phyloP scores from a whole-genome alignment of 30 jellyfish, hydroid and myxozoan species.

The Calvadosia cruxmelitensis region DNA sequence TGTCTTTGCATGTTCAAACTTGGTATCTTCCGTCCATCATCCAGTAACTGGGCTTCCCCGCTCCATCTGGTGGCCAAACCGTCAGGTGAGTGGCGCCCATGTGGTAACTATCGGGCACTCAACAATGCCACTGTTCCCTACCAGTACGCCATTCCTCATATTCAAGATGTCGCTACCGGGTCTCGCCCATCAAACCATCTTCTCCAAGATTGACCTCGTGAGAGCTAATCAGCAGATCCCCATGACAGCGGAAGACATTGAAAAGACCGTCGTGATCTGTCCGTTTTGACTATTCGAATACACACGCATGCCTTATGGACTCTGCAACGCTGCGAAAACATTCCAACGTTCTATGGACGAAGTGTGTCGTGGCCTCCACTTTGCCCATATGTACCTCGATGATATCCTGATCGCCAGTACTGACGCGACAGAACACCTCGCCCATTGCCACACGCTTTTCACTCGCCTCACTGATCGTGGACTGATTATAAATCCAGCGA shows the following conservation, averaged over 20 bases:
- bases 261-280: slow-evolving; percentile 28
- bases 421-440: slow-evolving; percentile 28
- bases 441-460: slow-evolving; percentile 13
- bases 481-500: slow-evolving; percentile 16
- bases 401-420: no score
- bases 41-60: slow-evolving; percentile 36
- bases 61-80: slow-evolving; percentile 39
- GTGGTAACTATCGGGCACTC: slow-evolving; percentile 41
- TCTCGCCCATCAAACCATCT: slow-evolving; percentile 13
- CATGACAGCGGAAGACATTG: slow-evolving; percentile 11
- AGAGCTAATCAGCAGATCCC: no score
- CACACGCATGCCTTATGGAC: slow-evolving; percentile 38
- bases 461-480: slow-evolving; percentile 22
- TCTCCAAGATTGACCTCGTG: no score
- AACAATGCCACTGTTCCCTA: slow-evolving; percentile 18
- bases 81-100: slow-evolving; percentile 40
- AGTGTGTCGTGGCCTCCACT: slow-evolving; percentile 27
- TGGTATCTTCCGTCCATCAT: slow-evolving; percentile 24
- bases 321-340: slow-evolving; percentile 42
- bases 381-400: no score
- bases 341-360: slow-evolving; percentile 34
- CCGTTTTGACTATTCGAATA: slow-evolving; percentile 40
- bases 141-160: slow-evolving; percentile 33
- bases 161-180: slow-evolving; percentile 30
- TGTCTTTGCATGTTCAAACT: slow-evolving; percentile 14